Evolutionary conservation across 2,888 invertebrate genomes (phyloP).

Genomic region (Nemapogon koenigi): DNA sequence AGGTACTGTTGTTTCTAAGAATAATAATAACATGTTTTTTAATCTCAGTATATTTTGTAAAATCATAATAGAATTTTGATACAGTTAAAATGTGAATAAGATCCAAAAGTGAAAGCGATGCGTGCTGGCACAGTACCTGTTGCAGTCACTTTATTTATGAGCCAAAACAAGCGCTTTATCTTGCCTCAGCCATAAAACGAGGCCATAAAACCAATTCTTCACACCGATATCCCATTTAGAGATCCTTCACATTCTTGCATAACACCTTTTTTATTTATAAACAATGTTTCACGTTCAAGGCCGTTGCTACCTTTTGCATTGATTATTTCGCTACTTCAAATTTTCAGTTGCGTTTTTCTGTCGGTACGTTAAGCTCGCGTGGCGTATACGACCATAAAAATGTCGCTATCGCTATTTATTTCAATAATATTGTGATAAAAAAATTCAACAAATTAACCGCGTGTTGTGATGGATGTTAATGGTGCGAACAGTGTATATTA

Average conservation of each 20-base stretch:
- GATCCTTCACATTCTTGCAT: conserved; percentile 36
- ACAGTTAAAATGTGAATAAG: too few species aligned
- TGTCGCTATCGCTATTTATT: conserved; percentile 2
- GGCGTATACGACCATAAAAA: conserved; percentile 2
- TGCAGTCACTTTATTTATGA: conserved; percentile 60
- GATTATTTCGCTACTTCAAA: conserved; percentile 3
- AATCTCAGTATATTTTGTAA: neutral
- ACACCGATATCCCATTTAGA: conserved; percentile 37
- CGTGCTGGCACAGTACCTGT: conserved; percentile 59
- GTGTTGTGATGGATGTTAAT: conserved; percentile 3
- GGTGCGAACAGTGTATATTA: too few species aligned
- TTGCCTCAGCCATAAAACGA: conserved; percentile 54
- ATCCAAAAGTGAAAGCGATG: conserved; percentile 50
- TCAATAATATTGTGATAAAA: conserved; percentile 3
- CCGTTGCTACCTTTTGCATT: conserved; percentile 26
- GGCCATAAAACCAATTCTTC: conserved; percentile 54
- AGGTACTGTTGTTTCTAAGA: neutral
- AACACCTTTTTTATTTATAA: conserved; percentile 59
- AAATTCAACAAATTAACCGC: neutral
- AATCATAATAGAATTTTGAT: too few species aligned
- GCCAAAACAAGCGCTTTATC: conserved; percentile 64
- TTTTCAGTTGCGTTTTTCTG: conserved; percentile 7
- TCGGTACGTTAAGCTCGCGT: neutral
- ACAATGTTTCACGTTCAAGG: conserved; percentile 49
- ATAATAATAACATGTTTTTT: neutral